Percentiles rank a stretch among this genome's conserved stretches.
Conservation (phyloP, 2,888 invertebrate species). For the Chrysolina haemoptera region DNA sequence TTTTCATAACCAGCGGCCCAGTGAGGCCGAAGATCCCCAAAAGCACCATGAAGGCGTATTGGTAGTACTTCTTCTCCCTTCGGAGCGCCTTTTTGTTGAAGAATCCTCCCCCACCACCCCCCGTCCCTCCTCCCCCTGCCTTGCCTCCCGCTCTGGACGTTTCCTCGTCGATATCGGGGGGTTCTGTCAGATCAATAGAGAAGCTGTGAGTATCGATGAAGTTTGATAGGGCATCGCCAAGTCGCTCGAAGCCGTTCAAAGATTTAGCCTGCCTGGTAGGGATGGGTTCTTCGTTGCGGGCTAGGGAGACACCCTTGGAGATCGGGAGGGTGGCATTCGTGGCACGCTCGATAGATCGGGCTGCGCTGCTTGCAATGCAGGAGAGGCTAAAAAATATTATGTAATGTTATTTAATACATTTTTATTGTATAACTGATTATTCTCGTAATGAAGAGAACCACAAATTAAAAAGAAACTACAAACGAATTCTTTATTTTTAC, state of each 20-base stretch:
- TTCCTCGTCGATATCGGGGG: conserved; percentile 33
- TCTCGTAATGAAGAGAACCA: neutral
- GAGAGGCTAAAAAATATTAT: conserved; percentile 46
- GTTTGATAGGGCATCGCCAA: conserved; percentile 73
- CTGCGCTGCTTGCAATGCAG: conserved; percentile 64
- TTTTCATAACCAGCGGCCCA: conserved; percentile 80
- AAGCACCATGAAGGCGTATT: conserved; percentile 65
- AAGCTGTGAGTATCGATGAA: conserved; percentile 78
- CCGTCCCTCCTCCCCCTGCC: conserved; percentile 45
- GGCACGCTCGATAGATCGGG: conserved; percentile 61
- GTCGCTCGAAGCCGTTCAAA: conserved; percentile 61
- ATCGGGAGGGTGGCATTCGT: conserved; percentile 63
- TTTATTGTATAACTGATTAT: too few relatives aligned
- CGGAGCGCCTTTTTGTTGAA: conserved; percentile 50
- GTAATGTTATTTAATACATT: too few relatives aligned
- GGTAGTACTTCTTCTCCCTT: conserved; percentile 59
- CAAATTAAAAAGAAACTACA: too few relatives aligned
- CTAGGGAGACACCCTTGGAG: conserved; percentile 62
- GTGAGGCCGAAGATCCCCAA: conserved; percentile 75
- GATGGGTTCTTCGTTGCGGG: conserved; percentile 58
- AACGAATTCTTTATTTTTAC: too few relatives aligned
- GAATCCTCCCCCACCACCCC: conserved; percentile 46
- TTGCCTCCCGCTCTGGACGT: conserved; percentile 15
- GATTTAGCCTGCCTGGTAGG: conserved; percentile 50
- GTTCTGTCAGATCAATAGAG: conserved; percentile 73